Conservation (phyloP, 2,888 invertebrate genomes). For the Clivina fossor region DNA sequence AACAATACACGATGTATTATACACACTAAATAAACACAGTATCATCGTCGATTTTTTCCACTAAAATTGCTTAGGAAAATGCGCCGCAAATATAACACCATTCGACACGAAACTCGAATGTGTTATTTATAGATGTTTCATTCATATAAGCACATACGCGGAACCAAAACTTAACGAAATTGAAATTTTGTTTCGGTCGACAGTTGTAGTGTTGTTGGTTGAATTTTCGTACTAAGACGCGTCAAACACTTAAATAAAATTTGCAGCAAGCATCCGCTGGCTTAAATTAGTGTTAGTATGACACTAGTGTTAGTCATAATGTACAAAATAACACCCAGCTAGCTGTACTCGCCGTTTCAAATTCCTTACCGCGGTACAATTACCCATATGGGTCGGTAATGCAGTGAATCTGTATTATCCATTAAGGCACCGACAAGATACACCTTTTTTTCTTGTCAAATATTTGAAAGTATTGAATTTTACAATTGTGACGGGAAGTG, state of each 20-base stretch:
- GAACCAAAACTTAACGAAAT: too few species aligned
- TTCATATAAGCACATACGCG: conserved; percentile 30
- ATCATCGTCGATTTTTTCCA: not conserved
- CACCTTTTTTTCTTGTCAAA: too few species aligned
- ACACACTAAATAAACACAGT: too few species aligned
- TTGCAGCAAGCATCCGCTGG: conserved; percentile 11
- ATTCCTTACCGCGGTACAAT: conserved; percentile 33
- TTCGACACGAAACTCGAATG: conserved; percentile 15
- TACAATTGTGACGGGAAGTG: too few species aligned
- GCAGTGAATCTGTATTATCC: conserved; percentile 20
- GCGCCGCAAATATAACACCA: conserved; percentile 5
- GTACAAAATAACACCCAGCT: conserved; percentile 30
- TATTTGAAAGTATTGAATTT: too few species aligned
- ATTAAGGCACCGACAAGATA: too few species aligned
- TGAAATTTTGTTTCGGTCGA: too few species aligned
- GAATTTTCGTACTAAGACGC: too few species aligned
- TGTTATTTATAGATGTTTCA: conserved; percentile 29
- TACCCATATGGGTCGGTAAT: conserved; percentile 22
- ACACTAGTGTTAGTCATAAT: conserved; percentile 30
- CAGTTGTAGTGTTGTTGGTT: too few species aligned
- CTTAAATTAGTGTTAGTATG: conserved; percentile 24
- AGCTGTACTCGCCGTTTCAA: conserved; percentile 26
- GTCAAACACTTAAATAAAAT: too few species aligned
- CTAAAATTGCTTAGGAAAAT: conserved; percentile 1
- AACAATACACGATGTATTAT: too few species aligned